A percentile compares a stretch with the other conserved stretches of the same genome.
Conservation (phyloP, 2,797 vertebrate species). For the Centropyge bicolor region DNA sequence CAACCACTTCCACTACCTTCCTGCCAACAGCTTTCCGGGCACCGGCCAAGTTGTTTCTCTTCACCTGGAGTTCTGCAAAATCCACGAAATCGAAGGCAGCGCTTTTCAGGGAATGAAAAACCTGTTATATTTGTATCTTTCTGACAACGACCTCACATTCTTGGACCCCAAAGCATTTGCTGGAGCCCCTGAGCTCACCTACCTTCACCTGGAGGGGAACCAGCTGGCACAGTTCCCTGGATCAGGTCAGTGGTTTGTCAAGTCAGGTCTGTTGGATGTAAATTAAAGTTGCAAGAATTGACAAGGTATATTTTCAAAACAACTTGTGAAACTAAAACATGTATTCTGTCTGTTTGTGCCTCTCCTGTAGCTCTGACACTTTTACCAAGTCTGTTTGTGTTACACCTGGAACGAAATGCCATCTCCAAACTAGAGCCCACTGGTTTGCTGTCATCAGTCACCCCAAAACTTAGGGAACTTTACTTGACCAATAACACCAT, state of each 20-base stretch:
- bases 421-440: conserved; percentile 81
- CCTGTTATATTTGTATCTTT: conserved; percentile 93
- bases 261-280: background rate
- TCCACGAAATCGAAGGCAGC: conserved; percentile 79
- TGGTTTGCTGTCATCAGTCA: conserved; percentile 79
- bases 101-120: conserved; percentile 87
- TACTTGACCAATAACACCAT: conserved; percentile 88
- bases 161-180: conserved; percentile 82
- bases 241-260: conserved; percentile 59
- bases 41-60: conserved; percentile 87
- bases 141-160: conserved; percentile 86
- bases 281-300: background rate
- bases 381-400: conserved; percentile 87
- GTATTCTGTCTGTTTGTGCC: conserved; percentile 26
- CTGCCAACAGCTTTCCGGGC: conserved; percentile 83
- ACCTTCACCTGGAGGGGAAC: conserved; percentile 92
- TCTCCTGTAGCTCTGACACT: conserved; percentile 70
- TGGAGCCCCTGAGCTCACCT: conserved; percentile 85
- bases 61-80: conserved; percentile 90
- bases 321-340: background rate
- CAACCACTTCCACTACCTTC: conserved; percentile 87
- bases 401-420: conserved; percentile 90
- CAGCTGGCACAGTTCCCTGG: conserved; percentile 83
- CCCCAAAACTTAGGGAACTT: conserved; percentile 84
- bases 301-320: background rate